Conservation (phyloP, 2,797 vertebrate genomes). For the Rhincodon typus region DNA sequence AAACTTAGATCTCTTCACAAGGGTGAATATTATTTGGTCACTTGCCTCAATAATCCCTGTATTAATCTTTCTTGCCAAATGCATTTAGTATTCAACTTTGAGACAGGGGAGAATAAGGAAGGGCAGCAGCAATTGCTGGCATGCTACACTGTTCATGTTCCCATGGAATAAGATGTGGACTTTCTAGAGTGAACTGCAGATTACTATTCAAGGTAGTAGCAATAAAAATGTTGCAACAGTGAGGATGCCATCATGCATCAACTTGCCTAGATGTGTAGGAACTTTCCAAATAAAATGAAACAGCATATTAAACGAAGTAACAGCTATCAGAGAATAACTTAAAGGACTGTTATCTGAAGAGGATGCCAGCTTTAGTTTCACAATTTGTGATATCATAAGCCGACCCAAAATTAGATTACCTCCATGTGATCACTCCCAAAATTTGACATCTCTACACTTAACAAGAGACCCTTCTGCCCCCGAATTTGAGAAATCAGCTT, state of each 20-base stretch:
- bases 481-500: not conserved
- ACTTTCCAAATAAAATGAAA: not conserved
- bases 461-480: not conserved
- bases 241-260: not conserved
- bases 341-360: not conserved
- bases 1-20: not conserved
- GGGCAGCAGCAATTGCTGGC: not conserved
- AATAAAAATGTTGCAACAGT: not conserved
- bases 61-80: not conserved
- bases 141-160: not conserved
- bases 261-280: not conserved
- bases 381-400: not conserved
- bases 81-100: not conserved
- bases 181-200: not conserved
- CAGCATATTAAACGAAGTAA: not conserved
- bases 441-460: not conserved
- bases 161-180: not conserved
- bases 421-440: not conserved
- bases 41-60: not conserved
- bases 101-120: not conserved
- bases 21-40: not conserved
- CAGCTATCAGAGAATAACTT: not conserved
- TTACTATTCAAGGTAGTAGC: not conserved
- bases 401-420: not conserved
- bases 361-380: not conserved